These are phyloP conservation scores for Sparidentex hasta DNA, from an alignment of 2,797 vertebrate genomes.

Conservation along the genomic window DNA sequence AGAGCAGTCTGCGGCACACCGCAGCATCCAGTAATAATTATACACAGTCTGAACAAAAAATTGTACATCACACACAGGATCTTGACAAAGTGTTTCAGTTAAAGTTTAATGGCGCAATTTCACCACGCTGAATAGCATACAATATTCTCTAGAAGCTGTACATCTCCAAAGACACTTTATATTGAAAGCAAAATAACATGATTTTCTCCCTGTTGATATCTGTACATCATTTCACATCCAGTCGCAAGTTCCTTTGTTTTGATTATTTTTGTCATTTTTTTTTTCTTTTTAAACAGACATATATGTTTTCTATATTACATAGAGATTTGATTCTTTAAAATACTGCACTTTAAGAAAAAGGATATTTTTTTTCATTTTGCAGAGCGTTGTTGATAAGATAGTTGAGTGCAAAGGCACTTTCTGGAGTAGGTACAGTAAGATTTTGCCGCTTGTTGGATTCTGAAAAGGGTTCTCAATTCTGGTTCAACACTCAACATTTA, in stretches of 20 bases:
- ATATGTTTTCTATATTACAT: slow-evolving; percentile 91
- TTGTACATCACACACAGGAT: slow-evolving; percentile 64
- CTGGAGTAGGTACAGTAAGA: slow-evolving; percentile 88
- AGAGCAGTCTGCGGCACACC: slow-evolving; percentile 9
- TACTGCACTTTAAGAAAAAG: slow-evolving; percentile 92
- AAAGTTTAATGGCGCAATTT: slow-evolving; percentile 78
- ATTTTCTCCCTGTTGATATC: slow-evolving; percentile 59
- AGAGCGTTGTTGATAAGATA: slow-evolving; percentile 94
- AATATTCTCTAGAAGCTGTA: slow-evolving; percentile 73
- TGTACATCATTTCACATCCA: slow-evolving; percentile 70
- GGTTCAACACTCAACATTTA: slow-evolving; percentile 86
- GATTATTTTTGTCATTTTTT: slow-evolving; percentile 66
- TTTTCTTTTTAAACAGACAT: slow-evolving; percentile 87
- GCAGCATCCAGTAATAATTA: slow-evolving; percentile 53
- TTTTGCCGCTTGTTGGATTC: slow-evolving; percentile 64
- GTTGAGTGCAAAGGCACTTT: slow-evolving; percentile 99
- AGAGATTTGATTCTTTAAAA: slow-evolving; percentile 91
- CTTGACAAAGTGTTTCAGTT: slow-evolving; percentile 85
- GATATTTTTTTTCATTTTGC: slow-evolving; percentile 84
- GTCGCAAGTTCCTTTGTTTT: slow-evolving; percentile 48
- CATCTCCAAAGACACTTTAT: slow-evolving; percentile 77
- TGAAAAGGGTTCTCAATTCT: slow-evolving; percentile 50
- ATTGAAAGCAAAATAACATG: slow-evolving; percentile 72
- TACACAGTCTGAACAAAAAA: slow-evolving; percentile 59
- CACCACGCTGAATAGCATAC: slow-evolving; percentile 72